Conservation (phyloP, 2,113 vertebrate genomes). For the Gulo gulo region DNA sequence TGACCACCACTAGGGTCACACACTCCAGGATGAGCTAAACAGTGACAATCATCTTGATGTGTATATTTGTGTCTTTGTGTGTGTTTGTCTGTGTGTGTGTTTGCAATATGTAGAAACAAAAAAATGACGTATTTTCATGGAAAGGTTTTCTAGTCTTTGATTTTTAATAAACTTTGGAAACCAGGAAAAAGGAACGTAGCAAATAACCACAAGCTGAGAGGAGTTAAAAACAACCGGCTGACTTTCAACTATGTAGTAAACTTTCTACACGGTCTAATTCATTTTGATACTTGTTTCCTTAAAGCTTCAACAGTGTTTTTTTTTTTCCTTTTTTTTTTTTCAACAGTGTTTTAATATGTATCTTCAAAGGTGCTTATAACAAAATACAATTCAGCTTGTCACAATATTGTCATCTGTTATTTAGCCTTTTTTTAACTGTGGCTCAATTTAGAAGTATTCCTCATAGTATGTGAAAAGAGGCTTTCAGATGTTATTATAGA, state of each 20-base stretch:
- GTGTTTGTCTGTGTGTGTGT: not conserved
- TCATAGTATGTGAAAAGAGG: not conserved
- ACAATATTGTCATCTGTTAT: not conserved
- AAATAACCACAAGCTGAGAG: too few relatives aligned
- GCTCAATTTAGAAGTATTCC: not conserved
- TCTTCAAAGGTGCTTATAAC: not conserved
- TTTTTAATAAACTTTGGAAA: not conserved
- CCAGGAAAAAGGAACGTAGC: not conserved
- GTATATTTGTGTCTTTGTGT: not conserved
- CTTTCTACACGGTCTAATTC: accelerated
- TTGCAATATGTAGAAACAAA: not conserved
- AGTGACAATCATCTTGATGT: not conserved
- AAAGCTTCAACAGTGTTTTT: accelerated
- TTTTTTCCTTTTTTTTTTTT: not conserved
- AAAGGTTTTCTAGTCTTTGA: not conserved
- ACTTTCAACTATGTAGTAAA: accelerated
- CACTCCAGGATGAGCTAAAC: not conserved
- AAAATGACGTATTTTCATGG: not conserved
- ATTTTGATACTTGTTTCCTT: accelerated
- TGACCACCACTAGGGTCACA: not conserved
- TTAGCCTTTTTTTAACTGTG: not conserved
- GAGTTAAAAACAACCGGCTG: not conserved
- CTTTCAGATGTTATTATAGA: not conserved
- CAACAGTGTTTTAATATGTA: accelerated
- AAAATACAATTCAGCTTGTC: too few relatives aligned